Base-by-base conservation (phyloP, 2,888 invertebrate genomes). In the Scrobipalpa atriplicella region DNA sequence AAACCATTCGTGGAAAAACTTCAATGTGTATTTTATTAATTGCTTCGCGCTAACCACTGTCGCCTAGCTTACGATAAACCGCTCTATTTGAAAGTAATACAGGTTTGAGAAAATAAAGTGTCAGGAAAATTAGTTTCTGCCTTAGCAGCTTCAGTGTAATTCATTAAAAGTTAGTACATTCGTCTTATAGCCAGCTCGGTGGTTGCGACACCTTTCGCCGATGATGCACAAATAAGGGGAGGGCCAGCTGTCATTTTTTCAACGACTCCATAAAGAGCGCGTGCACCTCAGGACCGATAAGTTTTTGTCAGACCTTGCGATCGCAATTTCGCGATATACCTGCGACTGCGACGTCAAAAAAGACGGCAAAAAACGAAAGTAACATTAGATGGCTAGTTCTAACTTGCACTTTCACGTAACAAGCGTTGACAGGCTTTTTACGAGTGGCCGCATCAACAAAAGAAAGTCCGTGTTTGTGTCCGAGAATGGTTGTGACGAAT, bases 11-110 rank as follows among this genome's bases (percentile, higher is more conserved):
- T 72, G 75, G 83, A 88, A 89, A 86, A 86, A 84, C 79, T 72
- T 76, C 76, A 78, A 84, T 83, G 76, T 75, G 79, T 78, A 78
- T 85, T 89, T 86, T 85, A 89, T 89, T 87, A 86, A 87, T 88
- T 85, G 73, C 75, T 75, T 71, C 70, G 72, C 73, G 75, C 73
- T 71, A 73, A 72, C 68, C 66, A 76, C 71, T 71, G 66, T 72
- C 71, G 64, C 58, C 56, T 67, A 68, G 68, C 68, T 69, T 68
- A 62, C 72, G 70, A 80, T 76, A 77, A 67, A 71, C 68, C 73
- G 71, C 78, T 77, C 71, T 78, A 80, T 72, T 70, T 58, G 68
- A 62, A 73, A 69, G 70, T 65, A 66, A 72, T 75, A 81, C 72
- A 67, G 72, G 76, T 72, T 72, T 70, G 66, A 69, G 68, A 61